Conservation (phyloP, 2,888 invertebrate species). For the Schizaphis graminum region DNA sequence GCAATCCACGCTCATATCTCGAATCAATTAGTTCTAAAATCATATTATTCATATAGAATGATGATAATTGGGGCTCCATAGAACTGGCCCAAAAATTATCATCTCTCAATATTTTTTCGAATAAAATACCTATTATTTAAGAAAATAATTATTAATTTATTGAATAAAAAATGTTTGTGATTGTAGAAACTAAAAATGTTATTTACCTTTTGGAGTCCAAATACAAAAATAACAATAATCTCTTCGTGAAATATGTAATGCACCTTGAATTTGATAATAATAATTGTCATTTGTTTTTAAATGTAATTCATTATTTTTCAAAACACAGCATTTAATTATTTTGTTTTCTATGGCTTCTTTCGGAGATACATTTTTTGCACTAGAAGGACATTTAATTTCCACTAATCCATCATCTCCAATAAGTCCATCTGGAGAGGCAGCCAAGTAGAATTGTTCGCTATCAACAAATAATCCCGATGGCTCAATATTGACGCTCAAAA, state of each 20-base stretch:
- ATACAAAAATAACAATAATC: no score
- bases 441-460: neutral
- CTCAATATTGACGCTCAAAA: no score
- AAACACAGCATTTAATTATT: neutral
- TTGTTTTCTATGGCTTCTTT: neutral
- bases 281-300: no score
- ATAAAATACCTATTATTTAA: neutral
- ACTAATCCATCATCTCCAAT: neutral
- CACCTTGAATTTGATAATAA: no score
- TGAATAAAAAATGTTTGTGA: no score
- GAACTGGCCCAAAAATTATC: neutral
- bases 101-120: neutral
- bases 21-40: neutral
- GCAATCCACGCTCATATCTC: neutral
- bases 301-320: neutral
- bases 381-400: neutral
- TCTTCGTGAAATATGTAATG: no score
- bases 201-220: no score
- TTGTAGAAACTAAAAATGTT: no score
- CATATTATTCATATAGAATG: neutral
- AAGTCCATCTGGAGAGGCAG: neutral
- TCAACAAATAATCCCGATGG: neutral
- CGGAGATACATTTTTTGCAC: neutral
- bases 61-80: neutral
- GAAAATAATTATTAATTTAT: neutral